Base-by-base conservation (phyloP, 2,797 vertebrate genomes). In the Xenopus petersii region DNA sequence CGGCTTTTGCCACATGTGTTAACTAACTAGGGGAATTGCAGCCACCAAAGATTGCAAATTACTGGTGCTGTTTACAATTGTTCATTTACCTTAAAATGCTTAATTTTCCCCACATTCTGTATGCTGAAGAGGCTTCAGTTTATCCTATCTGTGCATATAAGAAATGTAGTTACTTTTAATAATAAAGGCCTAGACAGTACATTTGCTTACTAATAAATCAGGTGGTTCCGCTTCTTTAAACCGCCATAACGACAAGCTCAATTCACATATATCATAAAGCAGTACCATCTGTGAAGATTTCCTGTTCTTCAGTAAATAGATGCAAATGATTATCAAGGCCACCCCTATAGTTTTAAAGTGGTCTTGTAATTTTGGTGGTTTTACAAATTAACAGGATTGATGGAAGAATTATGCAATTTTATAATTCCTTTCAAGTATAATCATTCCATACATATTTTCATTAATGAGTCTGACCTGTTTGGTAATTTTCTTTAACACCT, bases 231-330 rank as follows among this genome's bases (percentile, higher is more conserved):
- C 49, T 51, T 65, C 48, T 64, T 78, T 42, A 42, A 42, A 42
- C 36, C 0, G 6, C 36, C 1, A 5, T 42, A 9, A 42, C 8
- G 1, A 42, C 36, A 42, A 9, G 36, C 36, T 42, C 8, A 42
- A 42, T 42, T 42, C 36, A 42, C 36, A 42, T 42, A 42, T 42
- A 42, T 42, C 5, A 42, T 42, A 9, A 42, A 42, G 93, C 91
- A 93, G 82, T 89, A 91, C 91, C 91, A 93, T 94, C 94, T 96
- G 91, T 88, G 90, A 87, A 85, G 69, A 82, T 93, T 96, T 96
- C 95, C 95, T 95, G 92, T 93, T 89, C 88, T 89, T 91, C 89
- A 85, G 75, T 86, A 91, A 82, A 90, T 90, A 84, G 88, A 84
- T 85, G 86, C 89, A 84, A 87, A 83, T 87, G 90, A 91, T 91